Base-by-base conservation (phyloP, 2,888 invertebrate species). In the Pilophorus perplexus region DNA sequence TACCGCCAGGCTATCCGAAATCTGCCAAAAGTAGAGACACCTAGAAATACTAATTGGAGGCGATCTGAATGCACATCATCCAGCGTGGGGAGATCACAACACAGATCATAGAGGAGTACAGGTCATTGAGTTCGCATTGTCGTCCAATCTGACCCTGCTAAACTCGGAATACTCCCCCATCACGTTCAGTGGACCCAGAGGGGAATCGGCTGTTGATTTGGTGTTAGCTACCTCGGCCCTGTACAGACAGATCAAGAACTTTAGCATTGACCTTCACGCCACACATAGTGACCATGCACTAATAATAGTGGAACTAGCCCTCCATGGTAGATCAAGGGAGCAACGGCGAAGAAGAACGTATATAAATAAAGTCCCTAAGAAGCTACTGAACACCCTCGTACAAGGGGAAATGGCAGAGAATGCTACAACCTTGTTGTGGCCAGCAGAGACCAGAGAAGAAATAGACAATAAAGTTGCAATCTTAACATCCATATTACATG, bases 161-260 rank as follows among this genome's bases (percentile, higher is more conserved):
- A 54, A 54, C 16, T 2, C 14, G 2, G 54, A 54, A 12, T 27
- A 54, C 3, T 54, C 54, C 4, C 54, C 54, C 2, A 3, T 12
- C 12, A 54, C 54, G 14, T 54, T 54, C 54, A 18, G 37, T 28
- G 54, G 54, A 2, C 54, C 54, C 2, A 27, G 14, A 14, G 54
- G 54, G 8, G 6, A 4, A 12, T 54, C 54, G 10, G 54, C 54
- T 3, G 28, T 54, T 18, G 54, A 54, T 33, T 4, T 54, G 3
- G 12, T 54, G 16, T 16, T 20, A 2, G n/a, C 28, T n/a, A 8
- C 54, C 16, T 10, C 28, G 1, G 14, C 14, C 5, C 5, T 54
- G 2, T 6, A 6, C 2, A 12, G 3, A 3, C 20, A n/a, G 12
- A 22, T 20, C n/a, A n/a, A 2, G 3, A 12, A 2, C 3, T 48